Evolutionary conservation across 2,797 vertebrate genomes (phyloP), one percentile per base, ranked within the genome.

Genomic region (Propithecus perrieri): DNA sequence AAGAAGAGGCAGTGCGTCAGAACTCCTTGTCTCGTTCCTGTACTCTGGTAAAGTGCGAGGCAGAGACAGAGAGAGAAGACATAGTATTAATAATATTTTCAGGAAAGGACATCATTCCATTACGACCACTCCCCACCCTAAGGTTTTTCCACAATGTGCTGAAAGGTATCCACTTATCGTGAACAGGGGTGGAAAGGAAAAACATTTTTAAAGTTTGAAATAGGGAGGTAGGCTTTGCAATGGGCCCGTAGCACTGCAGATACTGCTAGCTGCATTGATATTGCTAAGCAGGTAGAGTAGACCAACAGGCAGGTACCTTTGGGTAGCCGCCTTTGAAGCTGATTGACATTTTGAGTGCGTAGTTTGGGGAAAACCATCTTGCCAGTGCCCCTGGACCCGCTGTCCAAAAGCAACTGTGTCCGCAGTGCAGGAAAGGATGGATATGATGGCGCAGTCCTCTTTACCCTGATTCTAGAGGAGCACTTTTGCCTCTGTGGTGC

Each of bases 231-330:
- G 35, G 48, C 57, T 95, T 88, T 55, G 1, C 13, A 22, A 1
- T n/a, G 63, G 63, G 41, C 41, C 9, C 0, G 0, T 28, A 3
- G 20, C 2, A 26, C 26, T 20, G 12, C 30, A 46, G 71, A 5
- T 15, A 1, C 59, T 20, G 1, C 53, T 22, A 7, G 28, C 63
- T 2, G 2, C 24, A 0, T 0, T 46, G 74, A 43, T 4, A 3
- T 55, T 50, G 67, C 30, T 2, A 8, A 53, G 15, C 30, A 30
- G 7, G 41, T 26, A 11, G 12, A 20, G 43, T 28, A n/a, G 33
- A 63, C 55, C 35, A 2, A 46, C n/a, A 50, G 33, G 5, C 85
- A 13, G 14, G 11, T 22, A 26, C 63, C 10, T 5, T 22, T 35
- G 24, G 14, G 15, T 1, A 65, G 43, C 1, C 59, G 69, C 1